phyloP scores from a whole-genome alignment of 2,797 vertebrate genomes.

The Pseudochromis fuscus region DNA sequence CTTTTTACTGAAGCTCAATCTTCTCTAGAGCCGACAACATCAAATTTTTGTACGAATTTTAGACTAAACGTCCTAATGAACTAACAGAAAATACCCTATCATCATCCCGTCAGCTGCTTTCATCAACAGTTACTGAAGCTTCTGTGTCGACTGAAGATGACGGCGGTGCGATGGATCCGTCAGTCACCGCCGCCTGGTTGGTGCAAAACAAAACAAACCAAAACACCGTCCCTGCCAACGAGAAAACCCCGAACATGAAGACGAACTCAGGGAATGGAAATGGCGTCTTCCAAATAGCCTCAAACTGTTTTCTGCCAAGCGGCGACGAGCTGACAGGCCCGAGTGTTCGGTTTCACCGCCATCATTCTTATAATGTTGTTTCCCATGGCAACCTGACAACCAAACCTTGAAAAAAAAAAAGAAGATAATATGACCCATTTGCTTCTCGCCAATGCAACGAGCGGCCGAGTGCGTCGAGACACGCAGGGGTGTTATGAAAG shows the following conservation, averaged over 20 bases:
- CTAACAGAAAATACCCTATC: too few relatives aligned
- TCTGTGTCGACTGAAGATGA: too few relatives aligned
- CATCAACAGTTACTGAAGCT: too few relatives aligned
- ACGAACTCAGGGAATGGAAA: background rate
- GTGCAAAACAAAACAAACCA: background rate
- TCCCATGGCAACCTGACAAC: constrained; percentile 49
- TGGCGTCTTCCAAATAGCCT: background rate
- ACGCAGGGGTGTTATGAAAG: constrained; percentile 50
- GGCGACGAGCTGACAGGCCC: constrained; percentile 27
- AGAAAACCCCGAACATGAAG: constrained; percentile 9
- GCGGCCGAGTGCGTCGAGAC: constrained; percentile 51
- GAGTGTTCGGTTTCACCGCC: constrained; percentile 29
- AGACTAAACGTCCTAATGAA: too few relatives aligned
- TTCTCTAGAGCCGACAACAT: too few relatives aligned
- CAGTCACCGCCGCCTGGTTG: background rate
- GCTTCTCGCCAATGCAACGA: constrained; percentile 46
- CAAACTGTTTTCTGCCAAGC: too few relatives aligned
- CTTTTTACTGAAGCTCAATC: too few relatives aligned
- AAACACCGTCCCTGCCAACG: background rate
- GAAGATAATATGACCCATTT: constrained; percentile 51
- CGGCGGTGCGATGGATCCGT: too few relatives aligned
- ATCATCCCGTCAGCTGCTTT: too few relatives aligned
- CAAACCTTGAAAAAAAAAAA: constrained; percentile 13
- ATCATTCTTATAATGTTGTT: constrained; percentile 35
- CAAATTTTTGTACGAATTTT: too few relatives aligned